Conservation (phyloP, 2,797 vertebrate species). For the Crax fasciolata region DNA sequence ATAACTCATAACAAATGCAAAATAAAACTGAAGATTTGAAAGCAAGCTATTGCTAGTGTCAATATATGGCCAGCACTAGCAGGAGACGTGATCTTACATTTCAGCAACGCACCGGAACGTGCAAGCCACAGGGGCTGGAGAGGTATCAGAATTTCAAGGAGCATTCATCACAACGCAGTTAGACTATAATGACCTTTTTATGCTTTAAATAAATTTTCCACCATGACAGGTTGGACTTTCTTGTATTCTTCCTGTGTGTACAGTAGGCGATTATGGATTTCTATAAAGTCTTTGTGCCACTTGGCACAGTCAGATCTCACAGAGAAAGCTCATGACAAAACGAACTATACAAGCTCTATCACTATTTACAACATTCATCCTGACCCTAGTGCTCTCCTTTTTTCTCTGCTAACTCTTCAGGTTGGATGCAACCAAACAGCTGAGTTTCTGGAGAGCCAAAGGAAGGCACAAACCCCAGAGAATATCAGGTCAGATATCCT, state of each 20-base stretch:
- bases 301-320: not conserved
- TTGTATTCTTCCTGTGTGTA: not conserved
- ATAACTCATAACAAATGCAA: not conserved
- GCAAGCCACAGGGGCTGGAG: fast-evolving
- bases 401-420: not conserved
- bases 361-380: not conserved
- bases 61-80: not conserved
- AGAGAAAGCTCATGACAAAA: not conserved
- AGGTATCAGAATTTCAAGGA: not conserved
- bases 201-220: not conserved
- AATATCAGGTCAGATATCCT: not conserved
- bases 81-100: not conserved
- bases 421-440: not conserved
- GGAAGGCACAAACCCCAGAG: not conserved
- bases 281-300: not conserved
- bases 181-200: not conserved
- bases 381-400: not conserved
- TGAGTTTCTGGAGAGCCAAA: not conserved
- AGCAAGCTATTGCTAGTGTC: not conserved
- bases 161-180: not conserved
- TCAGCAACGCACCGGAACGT: not conserved
- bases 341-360: not conserved
- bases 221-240: not conserved
- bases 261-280: not conserved
- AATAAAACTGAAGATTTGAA: not conserved